Evolutionary conservation across 2,797 vertebrate species (phyloP).

Genomic region (Pagetopsis macropterus): DNA sequence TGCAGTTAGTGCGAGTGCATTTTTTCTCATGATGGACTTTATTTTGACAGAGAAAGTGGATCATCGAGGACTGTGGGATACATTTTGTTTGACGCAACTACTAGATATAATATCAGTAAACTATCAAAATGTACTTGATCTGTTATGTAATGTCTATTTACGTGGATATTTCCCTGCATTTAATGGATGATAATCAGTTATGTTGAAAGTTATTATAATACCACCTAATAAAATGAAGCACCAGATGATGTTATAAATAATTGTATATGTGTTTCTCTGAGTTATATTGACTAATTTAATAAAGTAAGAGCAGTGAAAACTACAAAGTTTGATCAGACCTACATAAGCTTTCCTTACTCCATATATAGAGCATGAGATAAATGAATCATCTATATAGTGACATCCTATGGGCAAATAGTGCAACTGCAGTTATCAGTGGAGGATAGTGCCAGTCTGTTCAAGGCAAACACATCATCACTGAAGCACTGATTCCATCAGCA

Average conservation of each 20-base stretch:
- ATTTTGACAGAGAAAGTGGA: background rate
- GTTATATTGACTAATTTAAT: background rate
- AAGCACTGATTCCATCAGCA: background rate
- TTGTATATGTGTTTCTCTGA: background rate
- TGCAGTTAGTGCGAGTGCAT: background rate
- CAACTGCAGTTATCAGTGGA: conserved; percentile 60
- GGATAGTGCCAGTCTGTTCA: background rate
- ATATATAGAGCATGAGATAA: background rate
- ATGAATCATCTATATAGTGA: conserved; percentile 69
- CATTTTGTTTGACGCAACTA: too few relatives aligned
- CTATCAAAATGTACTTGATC: background rate
- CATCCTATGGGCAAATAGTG: conserved; percentile 70
- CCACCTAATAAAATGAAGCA: background rate
- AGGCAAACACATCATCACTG: background rate
- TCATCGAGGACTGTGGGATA: background rate
- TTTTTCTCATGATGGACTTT: background rate
- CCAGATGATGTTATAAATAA: background rate
- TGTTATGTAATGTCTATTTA: background rate
- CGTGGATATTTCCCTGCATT: background rate
- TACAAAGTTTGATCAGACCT: background rate
- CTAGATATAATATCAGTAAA: background rate
- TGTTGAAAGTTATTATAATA: background rate
- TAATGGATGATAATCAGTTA: background rate
- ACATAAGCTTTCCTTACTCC: background rate
- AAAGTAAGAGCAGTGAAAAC: background rate